Evolutionary conservation across 2,888 invertebrate species (phyloP).

Genomic region (Stenchaetothrips biformis): DNA sequence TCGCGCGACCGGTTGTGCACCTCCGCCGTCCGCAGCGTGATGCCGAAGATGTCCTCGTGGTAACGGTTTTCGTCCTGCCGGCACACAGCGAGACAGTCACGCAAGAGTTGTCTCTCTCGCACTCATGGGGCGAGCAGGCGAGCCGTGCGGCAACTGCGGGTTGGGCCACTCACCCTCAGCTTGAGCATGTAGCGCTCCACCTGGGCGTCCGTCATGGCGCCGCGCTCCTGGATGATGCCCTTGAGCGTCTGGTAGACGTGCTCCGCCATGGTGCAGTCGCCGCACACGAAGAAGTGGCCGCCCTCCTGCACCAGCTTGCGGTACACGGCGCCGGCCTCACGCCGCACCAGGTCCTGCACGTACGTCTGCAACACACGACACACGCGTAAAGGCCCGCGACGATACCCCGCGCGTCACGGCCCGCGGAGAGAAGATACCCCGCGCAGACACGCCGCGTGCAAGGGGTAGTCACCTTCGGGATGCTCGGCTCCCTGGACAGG

Average conservation of each 20-base stretch:
- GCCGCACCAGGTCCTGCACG: conserved; percentile 82
- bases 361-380: conserved; percentile 62
- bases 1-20: conserved; percentile 81
- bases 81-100: conserved; percentile 11
- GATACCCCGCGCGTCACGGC: too few relatives aligned
- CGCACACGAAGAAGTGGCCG: conserved; percentile 86
- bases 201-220: conserved; percentile 70
- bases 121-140: background rate
- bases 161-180: conserved; percentile 63
- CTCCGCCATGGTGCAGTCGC: conserved; percentile 96
- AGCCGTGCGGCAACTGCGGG: background rate
- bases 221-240: conserved; percentile 69
- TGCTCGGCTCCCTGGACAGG: conserved; percentile 69
- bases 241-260: conserved; percentile 89
- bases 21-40: conserved; percentile 84
- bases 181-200: conserved; percentile 81
- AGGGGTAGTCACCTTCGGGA: conserved; percentile 61
- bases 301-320: conserved; percentile 57
- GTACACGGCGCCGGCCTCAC: conserved; percentile 73
- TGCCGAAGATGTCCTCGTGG: conserved; percentile 95
- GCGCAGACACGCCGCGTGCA: too few relatives aligned
- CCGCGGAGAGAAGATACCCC: too few relatives aligned
- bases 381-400: too few relatives aligned
- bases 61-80: conserved; percentile 85
- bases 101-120: background rate